These are phyloP conservation scores for Parotocinclus haroldoi DNA, from an alignment of 2,797 vertebrate genomes.

Conservation along the genomic window DNA sequence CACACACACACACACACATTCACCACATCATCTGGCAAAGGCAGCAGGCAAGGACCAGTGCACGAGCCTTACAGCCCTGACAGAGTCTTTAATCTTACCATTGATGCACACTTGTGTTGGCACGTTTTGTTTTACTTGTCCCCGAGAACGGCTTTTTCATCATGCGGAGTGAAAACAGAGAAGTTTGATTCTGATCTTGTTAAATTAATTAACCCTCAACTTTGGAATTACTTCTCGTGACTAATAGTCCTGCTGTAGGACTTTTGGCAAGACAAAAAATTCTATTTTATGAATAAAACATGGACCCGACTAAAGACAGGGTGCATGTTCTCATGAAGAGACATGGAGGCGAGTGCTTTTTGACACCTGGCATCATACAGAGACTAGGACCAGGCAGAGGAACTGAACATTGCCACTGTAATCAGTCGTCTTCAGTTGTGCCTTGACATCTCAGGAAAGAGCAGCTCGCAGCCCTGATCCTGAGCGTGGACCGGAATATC, in stretches of 20 bases:
- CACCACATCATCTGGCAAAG: neutral
- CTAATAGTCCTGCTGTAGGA: slow-evolving; percentile 20
- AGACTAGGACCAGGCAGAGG: neutral
- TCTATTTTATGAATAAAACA: slow-evolving; percentile 35
- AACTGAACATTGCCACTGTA: slow-evolving; percentile 1
- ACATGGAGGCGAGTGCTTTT: slow-evolving; percentile 4
- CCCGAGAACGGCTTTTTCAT: neutral
- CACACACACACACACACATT: slow-evolving; percentile 1
- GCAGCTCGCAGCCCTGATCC: neutral
- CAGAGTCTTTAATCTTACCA: slow-evolving; percentile 6
- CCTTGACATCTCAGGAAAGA: slow-evolving; percentile 21
- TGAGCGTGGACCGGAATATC: neutral
- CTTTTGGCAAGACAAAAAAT: slow-evolving; percentile 23
- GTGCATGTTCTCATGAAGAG: neutral
- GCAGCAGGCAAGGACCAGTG: slow-evolving; percentile 1
- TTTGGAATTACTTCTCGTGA: slow-evolving; percentile 21
- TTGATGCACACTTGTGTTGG: slow-evolving; percentile 14
- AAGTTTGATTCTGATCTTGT: slow-evolving; percentile 21
- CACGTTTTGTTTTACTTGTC: slow-evolving; percentile 37
- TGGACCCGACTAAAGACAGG: slow-evolving; percentile 17
- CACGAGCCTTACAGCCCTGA: neutral
- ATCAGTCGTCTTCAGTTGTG: slow-evolving; percentile 30
- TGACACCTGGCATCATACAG: slow-evolving; percentile 29
- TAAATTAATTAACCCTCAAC: slow-evolving; percentile 24
- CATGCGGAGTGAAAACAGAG: slow-evolving; percentile 45